Base-by-base conservation (phyloP, 2,888 invertebrate species). In the Teleogryllus oceanicus region DNA sequence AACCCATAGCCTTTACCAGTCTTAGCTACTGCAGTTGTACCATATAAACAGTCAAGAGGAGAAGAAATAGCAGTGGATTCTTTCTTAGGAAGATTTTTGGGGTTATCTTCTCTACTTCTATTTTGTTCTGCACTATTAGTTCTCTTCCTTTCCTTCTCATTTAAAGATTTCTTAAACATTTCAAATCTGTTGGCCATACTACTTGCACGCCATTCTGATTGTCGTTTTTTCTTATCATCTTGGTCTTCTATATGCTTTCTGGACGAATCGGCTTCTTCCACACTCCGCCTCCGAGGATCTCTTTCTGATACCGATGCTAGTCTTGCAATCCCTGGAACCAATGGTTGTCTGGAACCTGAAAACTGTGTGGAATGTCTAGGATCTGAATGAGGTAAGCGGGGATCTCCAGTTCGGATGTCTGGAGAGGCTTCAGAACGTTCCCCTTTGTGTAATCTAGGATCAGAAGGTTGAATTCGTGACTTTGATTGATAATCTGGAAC, bases 11-110 rank as follows among this genome's bases (percentile, higher is more conserved):
- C 88, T 82, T 88, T 87, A 4, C 88, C 88, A 13, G 87, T 87
- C 82, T 86, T 87, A 2, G 86, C 85, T 78, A 87, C 85, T 1
- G 85, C 87, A 24, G 87, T 86, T 2, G 85, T 85, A 2, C 87
- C 86, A 82, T 90, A 90, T 10, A 90, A 84, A 83, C 88, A 88
- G 81, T 89, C 88, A 74, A 90, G 82, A 1, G 89, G 89, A 0
- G 89, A 89, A 50, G 80, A 78, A 2, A 81, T 16, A 8, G 78
- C 51, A 37, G 62, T 37, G 18, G 50, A 77, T 21, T 18, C 24
- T 18, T 24, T 62, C 24, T 50, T 78, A 21, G 37, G 37, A 37
- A 37, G 20, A 37, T 20, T 75, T n/a, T 75, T 20, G 4, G 21
- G 21, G 24, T 16, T 13, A 37, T 75, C 20, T 21, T 16, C 62